Evolutionary conservation across 2,113 vertebrate genomes (phyloP), one percentile per base, ranked within the genome.

Genomic region (Nycticryphes semicollaris): DNA sequence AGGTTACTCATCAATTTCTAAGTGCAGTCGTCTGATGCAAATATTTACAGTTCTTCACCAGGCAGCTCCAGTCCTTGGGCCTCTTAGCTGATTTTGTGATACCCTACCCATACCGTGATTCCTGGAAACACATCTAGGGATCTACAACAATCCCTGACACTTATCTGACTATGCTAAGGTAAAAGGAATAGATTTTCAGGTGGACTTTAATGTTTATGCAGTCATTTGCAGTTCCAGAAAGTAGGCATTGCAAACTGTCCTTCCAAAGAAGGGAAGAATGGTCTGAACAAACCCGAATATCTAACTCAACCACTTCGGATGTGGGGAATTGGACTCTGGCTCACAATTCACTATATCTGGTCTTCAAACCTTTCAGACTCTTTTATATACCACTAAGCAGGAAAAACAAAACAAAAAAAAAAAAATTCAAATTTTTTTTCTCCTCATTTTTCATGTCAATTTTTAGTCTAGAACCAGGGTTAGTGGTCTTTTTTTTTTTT

Each of bases 11-110:
- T 68, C 57, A 75, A 59, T 70, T 77, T 87, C 59, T 33, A 88
- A 60, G 30, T 37, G 56, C 60, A 60, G 72, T 74, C 3, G 0
- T 64, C 78, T 88, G 47, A 90, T 80, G 51, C 18, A 93, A 94
- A 76, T 83, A 83, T 88, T 86, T 73, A 88, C 56, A 90, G 31
- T n/a, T 86, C 63, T 86, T 86, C 33, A 51, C 9, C 6, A 17
- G 43, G 33, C 54, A 88, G 45, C 18, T 48, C 39, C 63, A 63
- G 33, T 74, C 64, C 39, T 95, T 62, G 31, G 37, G 70, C 18
- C 28, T 73, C 48, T 69, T 35, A 54, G 33, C 11, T 2, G 41
- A 62, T 83, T 90, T 81, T 18, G 50, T 20, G 50, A 62, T 19
- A 81, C 23, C 15, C 12, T 84, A 25, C 33, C 35, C 0, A 0